Percentiles rank a stretch among this genome's conserved stretches.
These are phyloP conservation scores for Salvelinus namaycush DNA, from an alignment of 2,113 vertebrate genomes.

Conservation along the genomic window DNA sequence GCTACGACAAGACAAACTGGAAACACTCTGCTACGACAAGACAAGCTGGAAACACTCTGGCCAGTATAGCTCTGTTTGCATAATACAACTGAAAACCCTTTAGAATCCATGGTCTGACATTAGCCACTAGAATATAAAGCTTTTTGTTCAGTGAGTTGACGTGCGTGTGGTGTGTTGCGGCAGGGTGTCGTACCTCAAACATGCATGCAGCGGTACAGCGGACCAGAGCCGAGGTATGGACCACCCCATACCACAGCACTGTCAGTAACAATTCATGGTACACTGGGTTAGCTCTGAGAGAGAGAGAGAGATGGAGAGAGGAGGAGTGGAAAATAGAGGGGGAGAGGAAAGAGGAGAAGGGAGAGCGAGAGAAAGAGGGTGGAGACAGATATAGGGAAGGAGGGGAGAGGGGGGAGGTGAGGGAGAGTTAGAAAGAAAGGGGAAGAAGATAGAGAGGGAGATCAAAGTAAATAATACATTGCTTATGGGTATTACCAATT, in stretches of 20 bases:
- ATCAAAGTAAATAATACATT: too few relatives aligned
- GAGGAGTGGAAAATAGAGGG: conserved; percentile 29
- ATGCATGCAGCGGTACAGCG: conserved; percentile 96
- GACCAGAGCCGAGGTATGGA: conserved; percentile 96
- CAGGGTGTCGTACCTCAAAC: conserved; percentile 88
- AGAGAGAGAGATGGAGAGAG: conserved; percentile 2
- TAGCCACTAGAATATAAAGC: too few relatives aligned
- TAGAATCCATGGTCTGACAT: too few relatives aligned
- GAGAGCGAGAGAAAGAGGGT: neutral
- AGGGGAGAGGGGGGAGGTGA: neutral
- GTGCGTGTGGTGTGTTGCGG: neutral
- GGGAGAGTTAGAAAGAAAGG: neutral
- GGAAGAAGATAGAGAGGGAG: neutral
- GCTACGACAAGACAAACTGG: too few relatives aligned
- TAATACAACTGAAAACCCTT: too few relatives aligned
- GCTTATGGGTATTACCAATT: too few relatives aligned
- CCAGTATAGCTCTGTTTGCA: too few relatives aligned
- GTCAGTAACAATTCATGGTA: conserved; percentile 95
- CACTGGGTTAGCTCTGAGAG: conserved; percentile 90
- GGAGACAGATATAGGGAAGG: neutral
- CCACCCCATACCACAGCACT: conserved; percentile 97
- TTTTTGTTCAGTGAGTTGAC: neutral
- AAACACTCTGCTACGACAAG: too few relatives aligned
- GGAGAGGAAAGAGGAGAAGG: neutral
- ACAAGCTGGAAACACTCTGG: too few relatives aligned